Evolutionary conservation across 2,113 vertebrate species (phyloP).

Genomic region (Noctilio leporinus): DNA sequence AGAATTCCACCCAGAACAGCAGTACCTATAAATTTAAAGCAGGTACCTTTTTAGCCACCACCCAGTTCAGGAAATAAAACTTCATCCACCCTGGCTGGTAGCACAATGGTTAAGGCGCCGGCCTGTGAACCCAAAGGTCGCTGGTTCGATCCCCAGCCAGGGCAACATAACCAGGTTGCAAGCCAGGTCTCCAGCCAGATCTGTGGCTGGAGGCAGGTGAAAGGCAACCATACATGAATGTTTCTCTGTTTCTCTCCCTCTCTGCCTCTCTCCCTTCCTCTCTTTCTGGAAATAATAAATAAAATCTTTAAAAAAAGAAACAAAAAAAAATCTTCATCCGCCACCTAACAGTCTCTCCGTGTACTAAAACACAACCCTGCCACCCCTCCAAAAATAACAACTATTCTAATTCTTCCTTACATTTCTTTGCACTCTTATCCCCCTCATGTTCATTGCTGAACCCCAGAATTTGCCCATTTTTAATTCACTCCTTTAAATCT

Average conservation of each 20-base stretch:
- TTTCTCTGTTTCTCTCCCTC: no score
- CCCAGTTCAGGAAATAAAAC: background rate
- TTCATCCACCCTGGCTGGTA: background rate
- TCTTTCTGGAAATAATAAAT: no score
- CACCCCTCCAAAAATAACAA: rapidly evolving
- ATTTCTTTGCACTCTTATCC: background rate
- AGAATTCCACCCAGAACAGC: background rate
- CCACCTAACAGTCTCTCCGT: background rate
- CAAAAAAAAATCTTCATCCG: background rate
- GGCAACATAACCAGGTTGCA: no score
- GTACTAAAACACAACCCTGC: background rate
- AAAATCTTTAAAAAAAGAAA: no score
- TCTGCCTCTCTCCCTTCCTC: no score
- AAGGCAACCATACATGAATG: no score
- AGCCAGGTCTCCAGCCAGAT: no score
- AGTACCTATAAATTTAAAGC: background rate
- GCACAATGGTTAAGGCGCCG: no score
- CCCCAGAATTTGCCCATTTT: background rate
- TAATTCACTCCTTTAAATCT: background rate
- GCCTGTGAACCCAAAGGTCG: no score
- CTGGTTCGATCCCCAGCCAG: no score
- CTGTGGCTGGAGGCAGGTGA: no score
- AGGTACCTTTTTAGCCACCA: background rate
- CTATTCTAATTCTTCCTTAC: background rate
- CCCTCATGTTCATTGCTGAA: background rate